phyloP scores from a whole-genome alignment of 2,113 vertebrate species.

The Passer domesticus region DNA sequence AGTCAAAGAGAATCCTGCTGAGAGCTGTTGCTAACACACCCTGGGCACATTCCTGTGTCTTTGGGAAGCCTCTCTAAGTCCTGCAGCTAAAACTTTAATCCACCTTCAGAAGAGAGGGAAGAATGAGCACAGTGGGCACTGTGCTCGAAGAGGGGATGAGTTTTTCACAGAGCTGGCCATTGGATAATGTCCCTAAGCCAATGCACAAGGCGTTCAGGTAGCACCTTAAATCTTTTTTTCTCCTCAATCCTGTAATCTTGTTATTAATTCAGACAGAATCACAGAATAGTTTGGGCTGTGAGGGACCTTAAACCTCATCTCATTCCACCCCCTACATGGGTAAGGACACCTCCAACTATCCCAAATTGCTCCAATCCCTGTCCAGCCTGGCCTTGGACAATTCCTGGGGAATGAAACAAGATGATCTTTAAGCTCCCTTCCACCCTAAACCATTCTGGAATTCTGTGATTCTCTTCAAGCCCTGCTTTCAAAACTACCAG shows the following conservation, averaged over 20 bases:
- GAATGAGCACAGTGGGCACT: accelerated
- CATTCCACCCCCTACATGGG: not conserved
- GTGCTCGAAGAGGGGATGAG: not conserved
- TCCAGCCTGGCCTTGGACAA: not conserved
- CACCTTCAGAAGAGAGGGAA: not conserved
- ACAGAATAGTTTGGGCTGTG: not conserved
- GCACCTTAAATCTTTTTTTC: not conserved
- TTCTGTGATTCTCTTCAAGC: not conserved
- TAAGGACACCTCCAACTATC: not conserved
- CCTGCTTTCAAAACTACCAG: not conserved
- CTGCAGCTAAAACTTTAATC: not conserved
- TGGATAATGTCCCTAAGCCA: not conserved
- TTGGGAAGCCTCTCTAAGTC: not conserved
- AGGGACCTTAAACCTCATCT: not conserved
- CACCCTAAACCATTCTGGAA: not conserved
- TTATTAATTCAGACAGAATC: not conserved
- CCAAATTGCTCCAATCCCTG: not conserved
- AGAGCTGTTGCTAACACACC: not conserved
- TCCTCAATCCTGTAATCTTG: not conserved
- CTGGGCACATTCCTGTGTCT: not conserved
- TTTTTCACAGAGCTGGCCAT: not conserved
- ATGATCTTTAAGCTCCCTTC: not conserved
- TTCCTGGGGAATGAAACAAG: too few species aligned
- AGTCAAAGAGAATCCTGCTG: not conserved
- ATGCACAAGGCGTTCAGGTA: not conserved